Base-by-base conservation (phyloP, 2,888 invertebrate species). In the Mimachlamys varia region DNA sequence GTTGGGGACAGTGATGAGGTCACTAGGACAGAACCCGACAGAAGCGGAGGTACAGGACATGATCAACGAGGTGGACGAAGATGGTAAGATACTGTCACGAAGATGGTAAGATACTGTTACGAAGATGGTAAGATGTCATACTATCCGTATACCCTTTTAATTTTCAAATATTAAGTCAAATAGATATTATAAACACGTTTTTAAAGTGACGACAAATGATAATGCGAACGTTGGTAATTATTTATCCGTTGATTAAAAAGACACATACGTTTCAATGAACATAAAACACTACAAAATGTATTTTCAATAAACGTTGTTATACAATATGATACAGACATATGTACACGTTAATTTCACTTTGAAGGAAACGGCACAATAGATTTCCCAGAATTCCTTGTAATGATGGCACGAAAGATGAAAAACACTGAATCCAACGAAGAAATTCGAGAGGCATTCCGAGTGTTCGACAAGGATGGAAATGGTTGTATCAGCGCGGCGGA, bases 361-460 rank as follows among this genome's bases (percentile, higher is more conserved):
- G 17, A 50, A 88, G 88, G 50, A 50, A 99, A 99, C 97, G 99
- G 99, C 97, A 99, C 99, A 97, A 99, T 99, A 97, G 99, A 99
- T 97, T 99, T 99, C 97, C 99, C 99, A 96, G 99, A 99, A 97
- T 99, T 99, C 98, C 98, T 99, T 96, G 99, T 99, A 97, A 99
- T 99, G 99, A 99, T 99, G 99, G 99, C 99, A 96, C 98, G 99
- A 97, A 99, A 99, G 98, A 99, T 99, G 99, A 99, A 99, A 97
- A 99, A 99, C 97, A 99, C 99, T 95, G 99, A 99, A 97, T 96
- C 99, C 97, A 99, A 99, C 98, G 99, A 99, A 97, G 99, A 99
- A 97, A 99, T 99, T 97, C 98, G 99, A 97, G 99, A 99, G 97
- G 99, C 99, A 96, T 99, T 99, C 98, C 98, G 99, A 97, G 99